phyloP scores from a whole-genome alignment of 2,888 invertebrate species.

The Brachyptera putata region DNA sequence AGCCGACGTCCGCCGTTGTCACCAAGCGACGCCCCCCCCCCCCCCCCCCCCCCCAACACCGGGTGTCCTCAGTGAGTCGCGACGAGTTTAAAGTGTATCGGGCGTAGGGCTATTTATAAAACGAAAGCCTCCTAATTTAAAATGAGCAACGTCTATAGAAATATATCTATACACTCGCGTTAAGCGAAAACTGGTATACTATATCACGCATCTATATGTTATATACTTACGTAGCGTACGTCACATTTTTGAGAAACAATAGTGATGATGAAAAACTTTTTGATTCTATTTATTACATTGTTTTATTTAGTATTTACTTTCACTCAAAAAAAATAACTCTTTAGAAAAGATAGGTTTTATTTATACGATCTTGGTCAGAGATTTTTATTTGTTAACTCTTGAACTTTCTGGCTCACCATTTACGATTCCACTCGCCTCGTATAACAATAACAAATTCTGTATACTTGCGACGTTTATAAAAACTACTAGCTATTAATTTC shows the following conservation, averaged over 20 bases:
- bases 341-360: no score
- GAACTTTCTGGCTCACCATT: no score
- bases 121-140: constrained; percentile 16
- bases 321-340: no score
- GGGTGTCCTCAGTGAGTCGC: background rate
- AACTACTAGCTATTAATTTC: no score
- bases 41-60: background rate
- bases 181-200: no score
- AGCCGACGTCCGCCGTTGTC: constrained; percentile 13
- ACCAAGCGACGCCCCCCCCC: constrained; percentile 27
- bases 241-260: background rate
- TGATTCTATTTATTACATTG: background rate
- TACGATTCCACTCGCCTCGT: no score
- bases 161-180: no score
- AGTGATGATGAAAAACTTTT: background rate
- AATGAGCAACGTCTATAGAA: no score
- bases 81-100: background rate
- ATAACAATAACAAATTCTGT: no score
- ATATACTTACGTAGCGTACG: background rate
- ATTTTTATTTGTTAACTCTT: no score
- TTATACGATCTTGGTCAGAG: no score
- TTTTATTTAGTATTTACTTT: background rate
- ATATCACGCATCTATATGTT: constrained; percentile 10
- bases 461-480: no score
- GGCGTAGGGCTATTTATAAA: constrained; percentile 28